phyloP scores from a whole-genome alignment of 1,140 invertebrate genomes.

The Diabrotica undecimpunctata region DNA sequence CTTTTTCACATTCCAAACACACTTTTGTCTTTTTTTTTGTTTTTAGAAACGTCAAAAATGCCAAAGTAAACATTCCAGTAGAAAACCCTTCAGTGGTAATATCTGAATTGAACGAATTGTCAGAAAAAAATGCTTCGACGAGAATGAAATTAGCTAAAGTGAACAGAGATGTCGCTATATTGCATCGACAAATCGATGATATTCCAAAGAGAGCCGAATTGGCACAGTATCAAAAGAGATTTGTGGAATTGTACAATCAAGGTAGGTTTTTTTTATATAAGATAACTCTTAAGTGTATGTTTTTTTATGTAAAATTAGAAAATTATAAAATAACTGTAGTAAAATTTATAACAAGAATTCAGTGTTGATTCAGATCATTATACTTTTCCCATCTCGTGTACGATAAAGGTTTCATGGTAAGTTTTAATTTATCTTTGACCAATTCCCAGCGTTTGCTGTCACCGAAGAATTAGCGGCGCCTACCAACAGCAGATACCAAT shows the following conservation, averaged over 20 bases:
- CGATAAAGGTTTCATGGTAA: no score
- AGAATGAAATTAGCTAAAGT: conserved; percentile 71
- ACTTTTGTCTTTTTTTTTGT: not conserved
- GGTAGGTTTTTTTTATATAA: conserved; percentile 53
- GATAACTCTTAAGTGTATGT: not conserved
- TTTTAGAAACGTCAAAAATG: conserved; percentile 52
- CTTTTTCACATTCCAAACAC: not conserved
- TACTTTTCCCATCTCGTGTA: no score
- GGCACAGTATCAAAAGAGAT: conserved; percentile 90
- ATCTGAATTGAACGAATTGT: conserved; percentile 57
- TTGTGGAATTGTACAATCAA: conserved; percentile 95
- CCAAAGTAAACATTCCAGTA: conserved; percentile 42
- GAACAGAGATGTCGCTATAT: conserved; percentile 75
- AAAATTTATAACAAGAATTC: no score
- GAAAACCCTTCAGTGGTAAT: conserved; percentile 48
- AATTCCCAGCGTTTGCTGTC: no score
- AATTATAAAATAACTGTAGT: no score
- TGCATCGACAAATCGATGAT: conserved; percentile 81
- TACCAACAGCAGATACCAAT: no score
- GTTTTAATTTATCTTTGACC: no score
- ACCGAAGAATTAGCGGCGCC: no score
- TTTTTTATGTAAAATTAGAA: not conserved
- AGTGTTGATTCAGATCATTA: no score
- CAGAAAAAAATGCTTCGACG: conserved; percentile 54
- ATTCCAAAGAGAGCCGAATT: conserved; percentile 89